These are phyloP conservation scores for Caenorhabditis tropicalis DNA, from an alignment of 1,140 invertebrate species.

Conservation along the genomic window DNA sequence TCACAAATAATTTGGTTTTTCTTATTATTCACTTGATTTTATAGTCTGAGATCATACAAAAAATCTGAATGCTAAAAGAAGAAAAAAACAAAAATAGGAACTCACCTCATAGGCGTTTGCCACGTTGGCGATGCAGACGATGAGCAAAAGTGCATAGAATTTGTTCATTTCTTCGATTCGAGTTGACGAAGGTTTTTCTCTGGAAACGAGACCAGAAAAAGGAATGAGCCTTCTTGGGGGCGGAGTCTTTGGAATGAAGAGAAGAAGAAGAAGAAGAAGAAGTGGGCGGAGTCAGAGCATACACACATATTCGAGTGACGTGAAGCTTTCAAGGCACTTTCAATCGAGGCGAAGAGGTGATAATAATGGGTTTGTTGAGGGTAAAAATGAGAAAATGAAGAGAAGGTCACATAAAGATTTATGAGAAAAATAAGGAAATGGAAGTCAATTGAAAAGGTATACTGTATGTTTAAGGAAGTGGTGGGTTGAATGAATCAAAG, in stretches of 20 bases:
- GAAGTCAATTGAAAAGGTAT: background rate
- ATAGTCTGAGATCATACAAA: background rate
- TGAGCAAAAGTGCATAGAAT: slow-evolving; percentile 2
- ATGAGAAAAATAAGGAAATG: background rate
- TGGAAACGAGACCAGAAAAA: slow-evolving; percentile 40
- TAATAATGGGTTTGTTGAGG: slow-evolving; percentile 6
- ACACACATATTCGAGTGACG: background rate
- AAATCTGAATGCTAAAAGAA: background rate
- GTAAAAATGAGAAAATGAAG: background rate
- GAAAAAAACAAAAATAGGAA: background rate
- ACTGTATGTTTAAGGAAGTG: background rate
- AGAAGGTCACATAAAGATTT: background rate
- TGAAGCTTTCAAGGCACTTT: background rate
- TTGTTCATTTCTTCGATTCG: background rate
- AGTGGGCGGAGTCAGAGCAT: background rate
- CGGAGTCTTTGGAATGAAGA: background rate
- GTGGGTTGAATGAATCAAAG: background rate
- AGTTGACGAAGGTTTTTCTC: slow-evolving; percentile 18
- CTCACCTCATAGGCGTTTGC: background rate
- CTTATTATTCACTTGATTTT: background rate
- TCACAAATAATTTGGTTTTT: background rate
- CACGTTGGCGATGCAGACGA: background rate
- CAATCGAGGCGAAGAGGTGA: background rate
- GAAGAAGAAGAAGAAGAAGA: background rate
- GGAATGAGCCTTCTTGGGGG: background rate